These are phyloP conservation scores for Tyto alba DNA, from an alignment of 2,113 vertebrate genomes.

Conservation along the genomic window DNA sequence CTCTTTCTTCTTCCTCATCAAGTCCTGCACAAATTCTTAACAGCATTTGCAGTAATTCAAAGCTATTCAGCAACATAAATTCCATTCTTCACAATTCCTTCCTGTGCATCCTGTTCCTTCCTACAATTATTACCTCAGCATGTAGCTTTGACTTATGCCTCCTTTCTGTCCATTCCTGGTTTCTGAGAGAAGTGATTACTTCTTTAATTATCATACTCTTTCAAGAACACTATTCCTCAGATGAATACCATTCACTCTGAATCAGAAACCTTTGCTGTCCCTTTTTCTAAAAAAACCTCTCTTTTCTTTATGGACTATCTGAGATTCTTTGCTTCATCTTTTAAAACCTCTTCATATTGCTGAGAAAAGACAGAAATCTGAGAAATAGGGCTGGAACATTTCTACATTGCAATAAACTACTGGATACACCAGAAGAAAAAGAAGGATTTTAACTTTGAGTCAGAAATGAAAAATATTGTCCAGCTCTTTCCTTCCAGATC, in stretches of 20 bases:
- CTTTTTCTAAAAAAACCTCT: background rate
- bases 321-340: background rate
- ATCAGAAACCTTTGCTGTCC: background rate
- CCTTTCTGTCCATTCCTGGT: background rate
- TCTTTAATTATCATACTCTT: background rate
- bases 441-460: background rate
- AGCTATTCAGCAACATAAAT: background rate
- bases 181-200: background rate
- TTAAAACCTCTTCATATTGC: background rate
- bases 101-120: background rate
- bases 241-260: background rate
- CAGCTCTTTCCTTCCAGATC: background rate
- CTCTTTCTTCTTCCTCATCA: background rate
- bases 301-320: background rate
- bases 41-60: background rate
- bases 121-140: background rate
- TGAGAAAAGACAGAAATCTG: background rate
- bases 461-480: background rate
- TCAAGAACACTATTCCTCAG: background rate
- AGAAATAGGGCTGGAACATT: background rate
- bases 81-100: background rate
- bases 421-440: background rate
- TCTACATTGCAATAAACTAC: background rate
- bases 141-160: background rate
- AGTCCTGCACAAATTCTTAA: background rate